A percentile compares a stretch with the other conserved stretches of the same genome.
Conservation (phyloP, 2,888 invertebrate genomes). For the Trichopoda pennipes region DNA sequence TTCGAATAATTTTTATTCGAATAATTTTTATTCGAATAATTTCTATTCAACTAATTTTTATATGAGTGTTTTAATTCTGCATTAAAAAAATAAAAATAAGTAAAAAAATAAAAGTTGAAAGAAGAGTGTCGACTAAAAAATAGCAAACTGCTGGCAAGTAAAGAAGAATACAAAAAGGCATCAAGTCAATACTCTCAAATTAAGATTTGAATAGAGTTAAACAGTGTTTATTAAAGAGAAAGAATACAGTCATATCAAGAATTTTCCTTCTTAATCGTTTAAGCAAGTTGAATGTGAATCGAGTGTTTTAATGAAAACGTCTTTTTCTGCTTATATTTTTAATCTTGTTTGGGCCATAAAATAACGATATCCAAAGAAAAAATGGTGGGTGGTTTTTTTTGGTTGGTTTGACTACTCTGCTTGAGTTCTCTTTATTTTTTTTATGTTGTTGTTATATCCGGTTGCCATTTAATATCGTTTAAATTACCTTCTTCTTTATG, state of each 20-base stretch:
- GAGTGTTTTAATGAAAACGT: conserved; percentile 53
- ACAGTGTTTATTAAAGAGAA: conserved; percentile 6
- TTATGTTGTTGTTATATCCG: conserved; percentile 59
- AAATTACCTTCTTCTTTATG: conserved; percentile 63
- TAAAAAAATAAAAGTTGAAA: conserved; percentile 22
- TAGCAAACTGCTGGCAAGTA: conserved; percentile 15
- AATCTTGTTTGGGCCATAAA: conserved; percentile 44
- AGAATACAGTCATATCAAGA: neutral
- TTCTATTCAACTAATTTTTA: too few species aligned
- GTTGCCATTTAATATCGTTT: conserved; percentile 67
- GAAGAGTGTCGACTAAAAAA: conserved; percentile 42
- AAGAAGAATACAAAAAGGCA: neutral
- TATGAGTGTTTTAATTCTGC: conserved; percentile 20
- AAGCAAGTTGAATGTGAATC: conserved; percentile 40
- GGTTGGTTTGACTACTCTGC: conserved; percentile 20
- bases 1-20: too few species aligned
- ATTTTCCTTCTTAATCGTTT: neutral
- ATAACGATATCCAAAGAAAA: neutral
- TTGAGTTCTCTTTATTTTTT: conserved; percentile 57
- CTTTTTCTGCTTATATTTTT: conserved; percentile 17
- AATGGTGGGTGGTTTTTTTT: conserved; percentile 18
- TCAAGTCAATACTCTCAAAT: conserved; percentile 11
- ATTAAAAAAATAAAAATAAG: conserved; percentile 40
- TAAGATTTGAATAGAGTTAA: conserved; percentile 13
- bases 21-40: too few species aligned